These are phyloP conservation scores for Frankliniella fusca DNA, from an alignment of 2,888 invertebrate genomes.

Conservation along the genomic window DNA sequence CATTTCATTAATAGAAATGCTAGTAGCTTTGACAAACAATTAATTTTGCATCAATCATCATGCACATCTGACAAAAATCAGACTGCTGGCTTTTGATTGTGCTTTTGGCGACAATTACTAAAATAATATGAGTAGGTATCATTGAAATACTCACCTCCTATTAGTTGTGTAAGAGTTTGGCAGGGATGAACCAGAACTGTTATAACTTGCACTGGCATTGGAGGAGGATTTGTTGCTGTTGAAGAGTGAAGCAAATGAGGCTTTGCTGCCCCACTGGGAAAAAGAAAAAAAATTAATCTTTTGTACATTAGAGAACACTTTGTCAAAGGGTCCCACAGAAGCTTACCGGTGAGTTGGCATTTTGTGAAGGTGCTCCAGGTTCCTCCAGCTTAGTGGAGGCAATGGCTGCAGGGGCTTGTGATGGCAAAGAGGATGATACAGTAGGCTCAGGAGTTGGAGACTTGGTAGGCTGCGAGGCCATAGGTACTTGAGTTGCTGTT, in stretches of 20 bases:
- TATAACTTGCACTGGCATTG: not conserved
- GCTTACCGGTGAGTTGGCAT: too few relatives aligned
- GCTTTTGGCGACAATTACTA: not conserved
- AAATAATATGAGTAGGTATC: too few relatives aligned
- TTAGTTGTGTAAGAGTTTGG: not conserved
- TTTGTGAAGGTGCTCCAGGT: too few relatives aligned
- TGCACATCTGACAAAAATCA: not conserved
- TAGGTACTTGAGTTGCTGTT: slow-evolving; percentile 47
- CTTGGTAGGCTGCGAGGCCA: slow-evolving; percentile 48
- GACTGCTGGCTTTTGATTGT: not conserved
- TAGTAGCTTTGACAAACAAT: not conserved
- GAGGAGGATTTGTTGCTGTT: not conserved
- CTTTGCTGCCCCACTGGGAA: not conserved
- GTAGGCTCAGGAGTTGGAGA: slow-evolving; percentile 51
- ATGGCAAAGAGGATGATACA: slow-evolving; percentile 41
- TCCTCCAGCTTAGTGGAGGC: too few relatives aligned
- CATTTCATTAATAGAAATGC: not conserved
- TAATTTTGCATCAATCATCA: not conserved
- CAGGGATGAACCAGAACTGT: not conserved
- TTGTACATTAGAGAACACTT: not conserved
- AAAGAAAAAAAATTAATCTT: not conserved
- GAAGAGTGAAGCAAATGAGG: not conserved
- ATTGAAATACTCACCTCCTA: not conserved
- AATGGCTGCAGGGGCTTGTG: slow-evolving; percentile 34
- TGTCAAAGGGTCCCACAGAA: too few relatives aligned